phyloP scores from a whole-genome alignment of 2,888 invertebrate genomes.

The Tridacna crocea region DNA sequence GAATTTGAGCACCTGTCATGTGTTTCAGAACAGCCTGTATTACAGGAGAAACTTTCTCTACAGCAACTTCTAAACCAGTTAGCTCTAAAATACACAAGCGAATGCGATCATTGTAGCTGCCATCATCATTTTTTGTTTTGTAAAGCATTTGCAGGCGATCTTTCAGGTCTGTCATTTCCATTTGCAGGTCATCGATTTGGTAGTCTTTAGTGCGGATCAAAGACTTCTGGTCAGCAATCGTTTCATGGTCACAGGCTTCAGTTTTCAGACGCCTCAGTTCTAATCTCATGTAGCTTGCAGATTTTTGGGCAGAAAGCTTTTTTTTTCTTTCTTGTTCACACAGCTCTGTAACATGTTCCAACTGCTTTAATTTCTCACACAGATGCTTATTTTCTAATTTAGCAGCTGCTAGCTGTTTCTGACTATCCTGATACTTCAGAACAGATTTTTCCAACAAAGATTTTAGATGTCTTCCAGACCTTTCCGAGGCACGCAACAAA shows the following conservation, averaged over 20 bases:
- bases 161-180: not conserved
- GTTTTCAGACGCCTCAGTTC: not conserved
- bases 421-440: not conserved
- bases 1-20: not conserved
- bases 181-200: not conserved
- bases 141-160: not conserved
- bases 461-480: no score
- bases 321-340: not conserved
- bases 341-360: not conserved
- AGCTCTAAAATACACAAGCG: conserved; percentile 34
- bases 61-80: conserved; percentile 33
- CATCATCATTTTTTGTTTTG: conserved; percentile 23
- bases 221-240: no score
- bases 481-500: not conserved
- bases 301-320: not conserved
- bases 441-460: no score
- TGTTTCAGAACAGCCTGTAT: conserved; percentile 22
- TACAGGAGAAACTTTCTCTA: conserved; percentile 24
- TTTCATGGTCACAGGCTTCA: no score
- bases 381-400: not conserved
- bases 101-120: conserved; percentile 19
- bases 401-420: no score
- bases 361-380: not conserved
- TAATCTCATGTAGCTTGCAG: conserved; percentile 10
- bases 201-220: no score